Conservation (phyloP, 2,797 vertebrate species). For the Xenops minutus region DNA sequence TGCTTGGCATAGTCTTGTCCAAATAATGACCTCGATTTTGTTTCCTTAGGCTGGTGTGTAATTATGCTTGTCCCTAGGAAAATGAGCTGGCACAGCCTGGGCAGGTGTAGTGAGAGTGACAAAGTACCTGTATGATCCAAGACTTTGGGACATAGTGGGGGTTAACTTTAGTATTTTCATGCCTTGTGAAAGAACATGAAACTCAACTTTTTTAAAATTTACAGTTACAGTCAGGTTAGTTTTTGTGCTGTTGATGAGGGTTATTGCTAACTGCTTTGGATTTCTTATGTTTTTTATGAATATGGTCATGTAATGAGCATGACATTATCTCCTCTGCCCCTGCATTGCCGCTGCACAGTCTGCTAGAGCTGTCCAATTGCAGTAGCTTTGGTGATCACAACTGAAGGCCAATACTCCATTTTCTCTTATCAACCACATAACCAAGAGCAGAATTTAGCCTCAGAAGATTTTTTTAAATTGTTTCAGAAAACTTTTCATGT, state of each 20-base stretch:
- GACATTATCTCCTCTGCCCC: not conserved
- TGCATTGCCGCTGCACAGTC: not conserved
- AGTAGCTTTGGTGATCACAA: not conserved
- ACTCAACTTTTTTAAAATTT: not conserved
- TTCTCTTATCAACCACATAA: not conserved
- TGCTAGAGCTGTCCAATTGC: not conserved
- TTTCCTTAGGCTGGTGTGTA: not conserved
- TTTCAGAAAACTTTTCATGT: not conserved
- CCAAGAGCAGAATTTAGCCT: not conserved
- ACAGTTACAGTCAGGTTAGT: not conserved
- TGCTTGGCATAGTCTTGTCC: constrained; percentile 38
- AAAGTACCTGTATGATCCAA: not conserved
- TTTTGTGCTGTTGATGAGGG: not conserved
- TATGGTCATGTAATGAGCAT: not conserved
- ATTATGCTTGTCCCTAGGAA: not conserved
- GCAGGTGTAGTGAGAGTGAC: not conserved
- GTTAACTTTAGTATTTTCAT: not conserved
- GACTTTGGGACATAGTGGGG: not conserved
- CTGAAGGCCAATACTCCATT: not conserved
- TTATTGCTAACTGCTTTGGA: not conserved
- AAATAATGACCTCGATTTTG: constrained; percentile 7
- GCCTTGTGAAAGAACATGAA: not conserved
- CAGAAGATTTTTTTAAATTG: not conserved
- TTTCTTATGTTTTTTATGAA: not conserved
- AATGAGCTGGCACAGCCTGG: not conserved